Conservation (phyloP, 2,888 invertebrate species). For the Dasypolia templi region DNA sequence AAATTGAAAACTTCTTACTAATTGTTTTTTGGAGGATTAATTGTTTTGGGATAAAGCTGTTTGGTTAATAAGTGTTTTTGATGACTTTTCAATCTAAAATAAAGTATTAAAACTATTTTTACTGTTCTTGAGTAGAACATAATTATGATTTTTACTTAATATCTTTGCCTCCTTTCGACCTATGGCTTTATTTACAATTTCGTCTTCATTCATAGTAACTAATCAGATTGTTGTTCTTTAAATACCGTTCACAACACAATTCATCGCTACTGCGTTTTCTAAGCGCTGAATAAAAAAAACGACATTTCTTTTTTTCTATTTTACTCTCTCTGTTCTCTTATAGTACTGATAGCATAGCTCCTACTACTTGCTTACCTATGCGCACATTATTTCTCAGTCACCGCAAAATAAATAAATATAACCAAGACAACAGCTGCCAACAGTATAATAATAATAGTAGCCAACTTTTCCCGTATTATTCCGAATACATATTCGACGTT, state of each 20-base stretch:
- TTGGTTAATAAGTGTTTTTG: neutral
- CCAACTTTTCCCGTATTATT: constrained; percentile 1
- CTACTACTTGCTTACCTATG: neutral
- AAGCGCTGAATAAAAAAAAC: neutral
- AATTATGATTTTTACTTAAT: neutral
- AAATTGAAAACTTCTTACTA: constrained; percentile 16
- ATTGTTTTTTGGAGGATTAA: constrained; percentile 8
- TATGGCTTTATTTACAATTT: neutral
- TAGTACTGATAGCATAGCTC: neutral
- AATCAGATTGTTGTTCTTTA: neutral
- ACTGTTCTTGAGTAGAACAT: neutral
- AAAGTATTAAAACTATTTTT: neutral
- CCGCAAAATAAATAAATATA: constrained; percentile 15
- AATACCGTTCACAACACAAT: neutral
- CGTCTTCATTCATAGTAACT: neutral
- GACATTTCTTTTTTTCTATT: neutral
- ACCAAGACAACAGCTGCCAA: constrained; percentile 2
- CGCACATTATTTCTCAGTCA: neutral
- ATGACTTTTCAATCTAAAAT: neutral
- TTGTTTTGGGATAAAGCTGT: neutral
- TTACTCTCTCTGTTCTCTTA: neutral
- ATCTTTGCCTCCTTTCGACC: neutral
- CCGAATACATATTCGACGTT: neutral
- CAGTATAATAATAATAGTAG: constrained; percentile 23
- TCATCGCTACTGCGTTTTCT: neutral